Evolutionary conservation across 2,113 vertebrate species (phyloP), one percentile per base, ranked within the genome.

Genomic region (Pogonocichla stellata): DNA sequence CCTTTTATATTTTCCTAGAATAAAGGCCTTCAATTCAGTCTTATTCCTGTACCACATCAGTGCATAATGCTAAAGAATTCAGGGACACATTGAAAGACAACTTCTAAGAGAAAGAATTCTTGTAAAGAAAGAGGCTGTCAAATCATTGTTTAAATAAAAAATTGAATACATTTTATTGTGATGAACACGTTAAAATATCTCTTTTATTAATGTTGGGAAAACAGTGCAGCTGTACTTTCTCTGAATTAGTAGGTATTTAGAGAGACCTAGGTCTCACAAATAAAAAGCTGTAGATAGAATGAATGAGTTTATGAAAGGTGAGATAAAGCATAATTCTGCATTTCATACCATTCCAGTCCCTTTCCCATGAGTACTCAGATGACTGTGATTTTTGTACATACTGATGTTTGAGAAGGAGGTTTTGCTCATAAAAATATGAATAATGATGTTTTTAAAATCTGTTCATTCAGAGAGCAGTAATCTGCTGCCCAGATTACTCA

Each of bases 361-460:
- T 88, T 72, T 83, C 26, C 62, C 77, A 34, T 29, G 54, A 31
- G 18, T 22, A 48, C 31, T 77, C 42, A 24, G 54, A 65, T 54
- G 60, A 31, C 54, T 85, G 9, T 33, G 38, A 64, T 80, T 92
- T 95, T 88, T 60, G 24, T 60, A 50, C 31, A 11, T 66, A 47
- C 38, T 92, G 60, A 56, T 92, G 79, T 67, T 80, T 83, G 51
- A 66, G 38, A 85, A 71, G 47, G 34, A 62, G 18, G 3, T 17
- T 90, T 88, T 86, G 42, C 47, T 88, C 85, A 83, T 70, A 62
- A 43, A 80, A 78, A 42, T 67, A 58, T 69, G 72, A 94, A 95
- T 94, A 94, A 90, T 92, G 3, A 1, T 34, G 12, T 74, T 89
- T 92, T 66, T 48, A 71, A 91, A 94, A 92, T 88, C 87, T 93